Evolutionary conservation across 1,140 invertebrate genomes (phyloP), one percentile per base, ranked within the genome.

Genomic region (Hydropsyche tenuis): DNA sequence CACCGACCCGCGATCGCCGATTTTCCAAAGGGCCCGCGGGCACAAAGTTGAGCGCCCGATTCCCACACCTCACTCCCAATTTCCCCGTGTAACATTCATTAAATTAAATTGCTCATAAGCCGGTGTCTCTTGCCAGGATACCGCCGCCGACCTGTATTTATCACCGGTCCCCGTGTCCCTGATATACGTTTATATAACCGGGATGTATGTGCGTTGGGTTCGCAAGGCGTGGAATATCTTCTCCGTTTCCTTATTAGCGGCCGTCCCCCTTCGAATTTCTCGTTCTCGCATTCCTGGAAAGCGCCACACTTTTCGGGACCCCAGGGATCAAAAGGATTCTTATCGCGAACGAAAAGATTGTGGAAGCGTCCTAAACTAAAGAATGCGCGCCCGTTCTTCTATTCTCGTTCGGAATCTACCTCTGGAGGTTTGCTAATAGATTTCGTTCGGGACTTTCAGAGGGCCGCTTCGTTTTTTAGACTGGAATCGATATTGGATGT

Each of bases 21-120:
- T n/a, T n/a, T n/a, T n/a, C n/a, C n/a, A n/a, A n/a, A n/a, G n/a
- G n/a, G n/a, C n/a, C n/a, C n/a, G n/a, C n/a, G n/a, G n/a, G n/a
- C n/a, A n/a, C n/a, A n/a, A n/a, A n/a, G n/a, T n/a, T n/a, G n/a
- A n/a, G n/a, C n/a, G n/a, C n/a, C n/a, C n/a, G n/a, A n/a, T n/a
- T n/a, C n/a, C n/a, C n/a, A n/a, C n/a, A n/a, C n/a, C n/a, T 12
- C 56, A 9, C 9, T 37, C 30, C 30, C 30, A 9, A 37, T 37
- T 37, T 37, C 30, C 45, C 27, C 65, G 42, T 25, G 65, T 27
- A 69, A 69, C 65, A 69, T 69, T 69, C 65, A 69, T 69, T 69
- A 69, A 69, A 69, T 46, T 69, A 69, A 69, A 69, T 69, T 69
- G 65, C 65, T 69, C 65, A 69, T 69, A 69, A 69, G 65, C 65